Base-by-base conservation (phyloP, 2,113 vertebrate genomes). In the Oncorhynchus nerka region DNA sequence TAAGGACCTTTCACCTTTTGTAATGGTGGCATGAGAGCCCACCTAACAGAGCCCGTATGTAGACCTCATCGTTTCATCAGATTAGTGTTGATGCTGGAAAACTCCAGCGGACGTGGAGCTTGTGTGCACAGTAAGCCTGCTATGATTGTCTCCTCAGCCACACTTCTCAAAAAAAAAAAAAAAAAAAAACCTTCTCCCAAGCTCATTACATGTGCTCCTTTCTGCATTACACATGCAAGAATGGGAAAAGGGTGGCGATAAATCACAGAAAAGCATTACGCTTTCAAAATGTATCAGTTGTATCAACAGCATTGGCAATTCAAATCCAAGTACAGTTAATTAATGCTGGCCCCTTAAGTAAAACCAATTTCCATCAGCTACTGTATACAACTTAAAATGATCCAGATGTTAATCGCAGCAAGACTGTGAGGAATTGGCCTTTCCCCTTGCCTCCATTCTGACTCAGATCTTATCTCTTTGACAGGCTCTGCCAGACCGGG, bases 391-490 rank as follows among this genome's bases (percentile, higher is more conserved):
- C 89, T 91, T 89, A 83, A 90, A 91, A 94, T 94, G 94, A 93
- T 84, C 90, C 88, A 90, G 91, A 94, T 93, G 91, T 90, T 93
- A 94, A 94, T 93, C 82, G 19, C 76, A 88, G 87, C 71, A 64
- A 85, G 86, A 85, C 89, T 87, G 78, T 79, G 55, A 90, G 90
- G 86, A 86, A 85, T 82, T 90, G 89, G 84, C 88, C 90, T 94
- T 93, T 93, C 83, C 79, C 88, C 84, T 88, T 74, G 73, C 77
- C 88, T 87, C 89, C 87, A 91, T 91, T 93, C 90, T 84, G 72
- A 71, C 76, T 73, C 86, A 93, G 92, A 94, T 92, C 87, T 89
- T 93, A 89, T 94, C 92, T 93, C 86, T 92, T 79, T 93, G 91
- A 90, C 90, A 92, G 87, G 72, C 87, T 79, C 86, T 88, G 81